These are phyloP conservation scores for Noctua janthe DNA, from an alignment of 2,888 invertebrate genomes.

Conservation along the genomic window DNA sequence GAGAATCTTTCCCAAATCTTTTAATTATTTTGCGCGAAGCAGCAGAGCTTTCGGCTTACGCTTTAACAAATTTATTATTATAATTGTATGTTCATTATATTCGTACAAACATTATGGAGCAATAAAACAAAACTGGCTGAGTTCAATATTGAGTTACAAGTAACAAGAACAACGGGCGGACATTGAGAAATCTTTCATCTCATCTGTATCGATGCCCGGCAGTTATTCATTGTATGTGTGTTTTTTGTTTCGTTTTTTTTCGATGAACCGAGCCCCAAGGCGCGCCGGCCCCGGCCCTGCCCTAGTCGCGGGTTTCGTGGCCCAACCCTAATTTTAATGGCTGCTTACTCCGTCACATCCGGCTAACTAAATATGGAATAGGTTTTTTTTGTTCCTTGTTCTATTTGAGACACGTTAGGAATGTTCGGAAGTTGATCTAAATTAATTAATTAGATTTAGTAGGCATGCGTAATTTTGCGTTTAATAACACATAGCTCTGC, in stretches of 20 bases:
- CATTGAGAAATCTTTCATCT: slow-evolving; percentile 89
- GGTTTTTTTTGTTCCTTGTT: slow-evolving; percentile 62
- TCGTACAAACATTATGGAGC: slow-evolving; percentile 65
- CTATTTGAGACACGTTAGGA: slow-evolving; percentile 38
- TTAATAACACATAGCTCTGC: slow-evolving; percentile 31
- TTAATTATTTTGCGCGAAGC: slow-evolving; percentile 33
- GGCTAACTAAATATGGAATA: slow-evolving; percentile 84
- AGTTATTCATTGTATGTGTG: slow-evolving; percentile 83
- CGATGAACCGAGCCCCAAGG: slow-evolving; percentile 77
- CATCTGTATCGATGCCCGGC: slow-evolving; percentile 84
- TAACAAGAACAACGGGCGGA: slow-evolving; percentile 85
- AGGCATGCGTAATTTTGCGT: slow-evolving; percentile 38
- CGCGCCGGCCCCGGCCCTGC: slow-evolving; percentile 85
- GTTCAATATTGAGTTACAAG: slow-evolving; percentile 86
- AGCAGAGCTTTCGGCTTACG: slow-evolving; percentile 27
- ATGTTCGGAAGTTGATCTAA: slow-evolving; percentile 39
- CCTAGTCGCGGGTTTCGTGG: slow-evolving; percentile 86
- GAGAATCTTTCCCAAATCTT: slow-evolving; percentile 34
- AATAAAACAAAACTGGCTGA: slow-evolving; percentile 73
- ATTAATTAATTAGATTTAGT: slow-evolving; percentile 34
- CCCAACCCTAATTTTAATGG: slow-evolving; percentile 91
- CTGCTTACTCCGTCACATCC: slow-evolving; percentile 87
- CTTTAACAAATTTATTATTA: slow-evolving; percentile 59
- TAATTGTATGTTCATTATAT: slow-evolving; percentile 61
- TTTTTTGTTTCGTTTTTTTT: slow-evolving; percentile 82